Evolutionary conservation across 2,113 vertebrate species (phyloP), one percentile per base, ranked within the genome.

Genomic region (Oncorhynchus nerka): DNA sequence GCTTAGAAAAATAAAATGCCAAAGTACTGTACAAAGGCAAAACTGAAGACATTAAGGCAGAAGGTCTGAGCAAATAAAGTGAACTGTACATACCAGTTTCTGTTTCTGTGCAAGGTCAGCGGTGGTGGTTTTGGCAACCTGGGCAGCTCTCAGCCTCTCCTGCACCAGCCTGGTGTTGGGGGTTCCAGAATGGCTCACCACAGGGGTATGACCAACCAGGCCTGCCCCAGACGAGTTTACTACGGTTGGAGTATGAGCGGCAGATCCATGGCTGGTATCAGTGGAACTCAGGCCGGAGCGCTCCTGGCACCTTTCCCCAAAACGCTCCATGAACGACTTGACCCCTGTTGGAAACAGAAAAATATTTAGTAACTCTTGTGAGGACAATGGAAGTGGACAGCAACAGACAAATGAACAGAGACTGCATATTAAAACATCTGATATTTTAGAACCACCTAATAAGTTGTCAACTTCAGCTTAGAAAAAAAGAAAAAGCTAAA

Each of bases 281-380:
- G 90, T 85, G 26, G 95, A 93, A 75, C 89, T 92, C 22, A 51
- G 90, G 65, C 79, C 79, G 5, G 74, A 90, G 4, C 83, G 93
- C 68, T 98, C 94, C 71, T 96, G 94, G 83, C 94, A 97, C 78
- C 84, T 89, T 73, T 99, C 97, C 51, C 93, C 96, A 91, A 99
- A 99, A 64, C 94, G 95, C 85, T 97, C 96, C 91, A 97, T 90
- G 82, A 99, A 98, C 74, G 95, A 94, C 79, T 98, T 99, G 26
- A 97, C 95, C 81, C 92, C 96, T 79, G 76, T 76, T 77, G 9
- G 9, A 1, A n/a, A 22, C 3, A 57, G 80, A 61, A 65, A 55
- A 4, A 0, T 32, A 12, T 16, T 19, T 19, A 4, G 39, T 3
- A 55, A 55, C 51, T 55, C 51, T 55, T 19, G 51, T 9, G 51